Base-by-base conservation (phyloP, 1,140 invertebrate species). In the Bombus confusus region DNA sequence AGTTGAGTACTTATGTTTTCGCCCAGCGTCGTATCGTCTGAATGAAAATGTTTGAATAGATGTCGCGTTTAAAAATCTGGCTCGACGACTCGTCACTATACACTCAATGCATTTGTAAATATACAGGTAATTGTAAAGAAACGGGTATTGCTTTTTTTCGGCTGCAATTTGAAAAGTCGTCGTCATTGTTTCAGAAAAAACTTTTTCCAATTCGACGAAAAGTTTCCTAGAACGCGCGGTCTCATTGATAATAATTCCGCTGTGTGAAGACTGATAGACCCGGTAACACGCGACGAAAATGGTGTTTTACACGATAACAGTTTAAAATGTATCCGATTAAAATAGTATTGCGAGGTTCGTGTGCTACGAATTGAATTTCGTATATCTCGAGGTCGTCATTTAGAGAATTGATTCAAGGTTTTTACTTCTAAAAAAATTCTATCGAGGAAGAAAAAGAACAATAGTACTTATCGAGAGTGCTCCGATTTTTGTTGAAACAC, bases 261-360 rank as follows among this genome's bases (percentile, higher is more conserved):
- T 80, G 73, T 84, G 83, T 83, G 85, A 93, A 93, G 92, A 93
- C 92, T 92, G 92, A 93, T 90, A 91, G 83, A 88, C 69, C 83
- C 84, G 34, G 47, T 83, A 88, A 88, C n/a, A 73, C 62, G 57
- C 62, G 73, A 75, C 72, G 59, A 78, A 66, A 78, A 85, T 76
- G 72, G 15, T 76, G 41, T 83, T 72, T 71, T 64, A 66, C 52
- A 12, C 34, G 25, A 18, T 31, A 62, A 77, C 47, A 41, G n/a
- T 78, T 78, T 31, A n/a, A 77, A 77, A 76, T 3, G 34, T 39
- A 28, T 34, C 31, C 64, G 64, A 31, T 13, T 68, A 28, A 34
- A 68, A 71, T 41, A 28, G 25, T n/a, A n/a, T 6, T 28, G 37
- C 13, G 12, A 41, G 39, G 15, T 72, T 72, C 69, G 41, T 41